phyloP scores from a whole-genome alignment of 2,797 vertebrate species.

The Lophotriccus pileatus region DNA sequence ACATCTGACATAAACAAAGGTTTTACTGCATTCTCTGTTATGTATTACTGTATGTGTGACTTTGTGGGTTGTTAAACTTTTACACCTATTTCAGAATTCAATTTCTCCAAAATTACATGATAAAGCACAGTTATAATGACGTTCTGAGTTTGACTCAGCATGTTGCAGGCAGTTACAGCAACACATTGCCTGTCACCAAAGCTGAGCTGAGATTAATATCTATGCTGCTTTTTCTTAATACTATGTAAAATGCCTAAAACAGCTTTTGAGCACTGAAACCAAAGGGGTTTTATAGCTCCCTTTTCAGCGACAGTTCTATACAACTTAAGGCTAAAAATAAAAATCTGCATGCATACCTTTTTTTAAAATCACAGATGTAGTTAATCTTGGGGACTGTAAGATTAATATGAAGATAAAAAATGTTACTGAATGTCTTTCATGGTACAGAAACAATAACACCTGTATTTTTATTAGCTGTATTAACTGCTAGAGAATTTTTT shows the following conservation, averaged over 20 bases:
- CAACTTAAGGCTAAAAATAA: not conserved
- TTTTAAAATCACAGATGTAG: not conserved
- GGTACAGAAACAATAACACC: not conserved
- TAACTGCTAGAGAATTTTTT: not conserved
- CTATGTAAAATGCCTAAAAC: not conserved
- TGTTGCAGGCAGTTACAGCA: conserved; percentile 4
- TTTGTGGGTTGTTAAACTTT: conserved; percentile 3
- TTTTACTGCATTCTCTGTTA: not conserved
- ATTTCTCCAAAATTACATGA: conserved; percentile 7
- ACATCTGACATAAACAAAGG: not conserved
- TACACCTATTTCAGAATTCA: conserved; percentile 34
- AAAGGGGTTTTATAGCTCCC: not conserved
- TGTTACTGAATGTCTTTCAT: not conserved
- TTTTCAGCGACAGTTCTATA: not conserved
- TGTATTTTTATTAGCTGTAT: not conserved
- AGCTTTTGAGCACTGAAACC: not conserved
- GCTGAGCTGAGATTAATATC: conserved; percentile 4
- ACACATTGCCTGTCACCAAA: not conserved
- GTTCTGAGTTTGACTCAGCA: conserved; percentile 11
- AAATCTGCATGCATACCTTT: not conserved
- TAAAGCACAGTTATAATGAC: not conserved
- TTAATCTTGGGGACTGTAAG: not conserved
- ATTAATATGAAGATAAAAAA: not conserved
- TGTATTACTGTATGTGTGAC: not conserved
- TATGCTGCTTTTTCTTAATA: conserved; percentile 16